Evolutionary conservation across 1,140 invertebrate species (phyloP), one percentile per base, ranked within the genome.

Genomic region (Cydia fagiglandana): DNA sequence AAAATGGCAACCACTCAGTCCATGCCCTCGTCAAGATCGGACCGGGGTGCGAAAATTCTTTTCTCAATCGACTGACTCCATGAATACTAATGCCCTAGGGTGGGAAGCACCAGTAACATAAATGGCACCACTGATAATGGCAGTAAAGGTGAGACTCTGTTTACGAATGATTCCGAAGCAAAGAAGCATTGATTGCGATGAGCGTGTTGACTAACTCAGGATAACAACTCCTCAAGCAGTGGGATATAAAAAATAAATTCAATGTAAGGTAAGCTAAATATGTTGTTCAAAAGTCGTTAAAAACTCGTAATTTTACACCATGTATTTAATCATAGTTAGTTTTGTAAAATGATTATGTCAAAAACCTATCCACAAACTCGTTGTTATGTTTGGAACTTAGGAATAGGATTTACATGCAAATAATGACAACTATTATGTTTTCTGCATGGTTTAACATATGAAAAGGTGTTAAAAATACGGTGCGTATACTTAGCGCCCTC

Each of bases 61-160:
- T 90, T 89, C 88, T 88, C 88, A 86, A 91, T 90, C 87, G 88
- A 88, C 84, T 90, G 85, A 89, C 86, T 91, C 86, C 85, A 91
- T 91, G 89, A 90, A 91, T 91, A 89, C 89, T 91, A 91, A 91
- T 91, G 87, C 80, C 76, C 73, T 61, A 81, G 80, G 84, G 83
- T 81, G 80, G 56, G 82, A 83, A 87, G 84, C 85, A 82, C 80
- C 82, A 80, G 76, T 75, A 83, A 83, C 78, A 78, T 81, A 88
- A 87, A 89, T 86, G 83, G 81, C 84, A 86, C 75, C 81, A 79
- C 66, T 82, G 80, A 81, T 86, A 85, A 86, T 85, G 80, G 81
- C 74, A 70, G 74, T 64, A 45, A 77, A 81, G 76, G 74, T 81
- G 76, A 73, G 66, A 61, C 56, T 68, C 66, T 41, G 66, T 70